Conservation (phyloP, 2,113 vertebrate species). For the Scatophagus argus region DNA sequence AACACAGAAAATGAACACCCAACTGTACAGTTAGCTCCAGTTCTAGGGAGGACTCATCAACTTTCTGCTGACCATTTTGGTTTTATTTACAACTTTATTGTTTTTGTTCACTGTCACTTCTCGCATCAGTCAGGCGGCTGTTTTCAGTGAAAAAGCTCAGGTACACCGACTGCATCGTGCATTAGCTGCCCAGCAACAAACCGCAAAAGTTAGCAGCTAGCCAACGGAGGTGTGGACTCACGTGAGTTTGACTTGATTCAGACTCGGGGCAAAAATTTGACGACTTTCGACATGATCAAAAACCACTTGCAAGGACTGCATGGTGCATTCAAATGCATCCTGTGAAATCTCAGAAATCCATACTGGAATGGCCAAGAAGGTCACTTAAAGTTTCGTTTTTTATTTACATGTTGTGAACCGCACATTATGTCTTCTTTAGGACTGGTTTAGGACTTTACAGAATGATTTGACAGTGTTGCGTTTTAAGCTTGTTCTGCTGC, state of each 20-base stretch:
- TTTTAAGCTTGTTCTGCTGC: conserved; percentile 5
- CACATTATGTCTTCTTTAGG: too few species aligned
- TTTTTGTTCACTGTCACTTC: neutral
- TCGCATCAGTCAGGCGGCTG: neutral
- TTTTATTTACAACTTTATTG: neutral
- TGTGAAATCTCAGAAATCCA: too few species aligned
- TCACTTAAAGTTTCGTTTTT: too few species aligned
- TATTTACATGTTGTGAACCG: too few species aligned
- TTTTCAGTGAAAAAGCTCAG: neutral
- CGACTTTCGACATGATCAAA: too few species aligned
- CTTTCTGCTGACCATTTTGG: neutral
- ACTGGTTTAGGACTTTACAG: neutral
- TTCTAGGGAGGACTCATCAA: neutral
- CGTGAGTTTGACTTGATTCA: too few species aligned
- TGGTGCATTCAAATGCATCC: too few species aligned
- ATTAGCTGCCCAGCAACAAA: neutral
- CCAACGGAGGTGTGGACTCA: too few species aligned
- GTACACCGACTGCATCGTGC: neutral
- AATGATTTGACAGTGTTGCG: neutral
- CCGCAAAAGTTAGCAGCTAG: neutral
- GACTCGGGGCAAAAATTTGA: too few species aligned
- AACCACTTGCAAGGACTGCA: too few species aligned
- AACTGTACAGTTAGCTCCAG: neutral
- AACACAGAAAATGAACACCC: neutral
- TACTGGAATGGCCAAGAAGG: too few species aligned